Evolutionary conservation across 2,888 invertebrate species (phyloP), one percentile per base, ranked within the genome.

Genomic region (Cerceris ruficornis): DNA sequence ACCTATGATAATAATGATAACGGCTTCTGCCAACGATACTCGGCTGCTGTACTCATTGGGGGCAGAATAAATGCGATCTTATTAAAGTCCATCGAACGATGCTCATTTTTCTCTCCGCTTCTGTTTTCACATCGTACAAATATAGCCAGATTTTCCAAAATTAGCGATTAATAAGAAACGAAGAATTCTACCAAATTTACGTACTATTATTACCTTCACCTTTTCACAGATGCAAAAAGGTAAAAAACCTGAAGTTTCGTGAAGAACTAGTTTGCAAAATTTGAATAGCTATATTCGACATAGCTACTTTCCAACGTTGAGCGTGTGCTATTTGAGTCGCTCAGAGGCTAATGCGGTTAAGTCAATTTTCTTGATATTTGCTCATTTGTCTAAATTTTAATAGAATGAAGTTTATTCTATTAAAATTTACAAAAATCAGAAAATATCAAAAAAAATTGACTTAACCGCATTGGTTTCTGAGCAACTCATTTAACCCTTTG

Each of bases 1-100:
- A 83, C 83, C 83, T 81, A 83, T 50, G 83, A 81, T 81, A 83
- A 81, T 69, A 11, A 59, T 57, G 62, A 71, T 61, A 69, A 54
- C 41, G 28, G 28, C 28, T 17, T 11, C 50, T 13, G 50, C 50
- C n/a, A 50, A 50, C n/a, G 43, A n/a, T n/a, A 7, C 43, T 17
- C 13, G 28, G 15, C 14, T 9, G 8, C 54, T 8, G 17, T 13
- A 9, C 54, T 0, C 14, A 17, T 8, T 14, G 15, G 54, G 8
- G 54, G 14, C 58, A 13, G 58, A 9, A 61, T 61, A 61, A 61
- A 61, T 46, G 46, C 28, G 60, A 17, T 61, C 60, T 61, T 15
- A 46, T 43, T 46, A 14, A n/a, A 61, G 43, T 28, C 28, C 28
- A 28, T 28, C 28, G 28, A 28, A 28, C 28, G 28, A 28, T 28